Evolutionary conservation across 2,797 vertebrate genomes (phyloP), one percentile per base, ranked within the genome.

Genomic region (Enteromius argenteus): DNA sequence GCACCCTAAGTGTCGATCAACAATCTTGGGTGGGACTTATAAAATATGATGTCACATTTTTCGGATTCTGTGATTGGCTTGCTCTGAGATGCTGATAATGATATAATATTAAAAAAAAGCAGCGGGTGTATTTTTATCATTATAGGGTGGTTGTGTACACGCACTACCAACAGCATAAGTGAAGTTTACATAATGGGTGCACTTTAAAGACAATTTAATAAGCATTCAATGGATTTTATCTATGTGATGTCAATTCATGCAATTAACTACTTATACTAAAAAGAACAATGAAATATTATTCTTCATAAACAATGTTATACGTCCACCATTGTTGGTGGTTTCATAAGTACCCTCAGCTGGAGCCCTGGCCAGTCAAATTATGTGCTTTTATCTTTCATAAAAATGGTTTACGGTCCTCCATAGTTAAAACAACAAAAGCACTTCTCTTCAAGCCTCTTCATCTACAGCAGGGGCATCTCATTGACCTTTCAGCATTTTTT

Each of bases 401-500:
- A 67, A 68, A 23, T 53, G 32, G 44, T 68, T 35, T 80, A n/a
- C 60, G 27, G 51, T 49, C 37, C 37, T 69, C 21, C 19, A 35
- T 44, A 17, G 73, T 21, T 39, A 30, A 75, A 67, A 64, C 42
- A 75, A 75, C 60, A 56, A 49, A 77, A 76, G 68, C 46, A 73
- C 30, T 14, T 66, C 76, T 68, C 60, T 79, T 74, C 27, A 78
- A 60, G 37, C 49, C 82, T 46, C 44, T 64, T 69, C 39, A 44
- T 68, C 68, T 15, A 49, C 44, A 79, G 37, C 23, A 68, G 6
- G 35, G 68, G 49, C 10, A 37, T 51, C 72, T 83, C 82, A 84
- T 58, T 80, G 78, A 84, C 66, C 86, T 86, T 84, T 86, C 72
- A 1, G 39, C 53, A 62, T 60, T 58, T 77, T 27, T 14, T 4